phyloP scores from a whole-genome alignment of 2,113 vertebrate species.

The Scophthalmus maximus region DNA sequence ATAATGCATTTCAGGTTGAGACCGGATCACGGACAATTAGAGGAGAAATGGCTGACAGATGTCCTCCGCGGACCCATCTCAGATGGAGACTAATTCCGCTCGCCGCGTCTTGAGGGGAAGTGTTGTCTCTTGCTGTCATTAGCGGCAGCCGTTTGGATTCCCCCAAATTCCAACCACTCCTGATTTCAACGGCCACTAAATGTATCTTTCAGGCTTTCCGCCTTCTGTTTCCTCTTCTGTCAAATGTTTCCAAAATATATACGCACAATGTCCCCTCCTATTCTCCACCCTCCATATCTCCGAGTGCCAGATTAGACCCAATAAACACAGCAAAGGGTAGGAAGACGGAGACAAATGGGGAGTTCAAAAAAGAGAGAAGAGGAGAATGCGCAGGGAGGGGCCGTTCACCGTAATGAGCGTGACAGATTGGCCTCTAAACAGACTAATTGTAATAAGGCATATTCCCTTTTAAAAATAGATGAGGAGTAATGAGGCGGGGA shows the following conservation, averaged over 20 bases:
- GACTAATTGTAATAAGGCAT: slow-evolving; percentile 75
- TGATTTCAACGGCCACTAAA: neutral
- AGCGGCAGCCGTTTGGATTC: neutral
- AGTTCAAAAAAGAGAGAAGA: slow-evolving; percentile 18
- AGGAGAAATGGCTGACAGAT: slow-evolving; percentile 62
- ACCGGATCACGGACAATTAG: slow-evolving; percentile 72
- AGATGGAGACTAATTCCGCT: slow-evolving; percentile 55
- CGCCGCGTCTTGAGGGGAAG: slow-evolving; percentile 38
- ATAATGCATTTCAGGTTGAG: slow-evolving; percentile 65
- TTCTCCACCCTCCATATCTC: neutral
- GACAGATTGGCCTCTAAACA: slow-evolving; percentile 71
- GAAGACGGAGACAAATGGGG: slow-evolving; percentile 7
- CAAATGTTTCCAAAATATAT: slow-evolving; percentile 29
- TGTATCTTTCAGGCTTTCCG: neutral
- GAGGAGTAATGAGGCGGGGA: slow-evolving; percentile 72
- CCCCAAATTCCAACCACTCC: neutral
- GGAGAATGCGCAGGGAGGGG: slow-evolving; percentile 19
- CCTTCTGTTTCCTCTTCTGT: slow-evolving; percentile 10
- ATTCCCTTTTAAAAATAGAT: slow-evolving; percentile 76
- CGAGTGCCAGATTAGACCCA: slow-evolving; percentile 2
- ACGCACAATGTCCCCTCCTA: slow-evolving; percentile 3
- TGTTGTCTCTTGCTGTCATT: slow-evolving; percentile 52
- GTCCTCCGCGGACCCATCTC: slow-evolving; percentile 54
- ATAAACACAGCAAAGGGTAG: slow-evolving; percentile 9
- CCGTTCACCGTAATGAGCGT: slow-evolving; percentile 58